Base-by-base conservation (phyloP, 1,140 invertebrate species). In the Drosophila aff. region DNA sequence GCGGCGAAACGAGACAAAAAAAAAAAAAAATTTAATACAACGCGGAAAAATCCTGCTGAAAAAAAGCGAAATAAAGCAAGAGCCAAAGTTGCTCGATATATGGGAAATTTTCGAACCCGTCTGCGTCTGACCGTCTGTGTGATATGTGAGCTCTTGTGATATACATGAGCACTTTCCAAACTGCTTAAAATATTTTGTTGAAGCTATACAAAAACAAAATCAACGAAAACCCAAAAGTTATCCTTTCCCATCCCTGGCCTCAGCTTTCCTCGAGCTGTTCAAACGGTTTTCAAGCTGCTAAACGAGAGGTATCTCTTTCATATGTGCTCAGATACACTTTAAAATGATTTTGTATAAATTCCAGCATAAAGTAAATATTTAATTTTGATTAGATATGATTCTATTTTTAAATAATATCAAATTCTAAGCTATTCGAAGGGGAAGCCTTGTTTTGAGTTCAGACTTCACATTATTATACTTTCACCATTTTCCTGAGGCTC, bases 181-280 rank as follows among this genome's bases (percentile, higher is more conserved):
- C 84, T 87, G 81, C 84, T 87, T 87, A 87, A 87, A 87, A 87
- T 87, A 87, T 87, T 87, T 87, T 83, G 84, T 62, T 78, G 69
- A 84, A 87, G 83, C 83, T 87, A 44, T 68, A 62, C 83, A 87
- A 75, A 80, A 82, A 73, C 73, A 84, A 83, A 83, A 78, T 66
- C 68, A 78, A 81, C 67, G 74, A 76, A 75, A 83, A 50, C 74
- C 81, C 57, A 81, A 87, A 87, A 87, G 84, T 83, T 78, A 79
- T 69, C 62, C 71, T 41, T 4, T 36, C 13, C 36, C 31, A 41
- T 18, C 40, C 8, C 47, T 40, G 60, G 5, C 49, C 23, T 6
- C 50, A 53, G 15, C 28, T 38, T 21, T 28, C 44, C 58, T 59
- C 38, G 55, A 60, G 55, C 61, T 71, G 68, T 79, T 86, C 82